Evolutionary conservation across 2,797 vertebrate genomes (phyloP), one percentile per base, ranked within the genome.

Genomic region (Chaetophractus vellerosus): DNA sequence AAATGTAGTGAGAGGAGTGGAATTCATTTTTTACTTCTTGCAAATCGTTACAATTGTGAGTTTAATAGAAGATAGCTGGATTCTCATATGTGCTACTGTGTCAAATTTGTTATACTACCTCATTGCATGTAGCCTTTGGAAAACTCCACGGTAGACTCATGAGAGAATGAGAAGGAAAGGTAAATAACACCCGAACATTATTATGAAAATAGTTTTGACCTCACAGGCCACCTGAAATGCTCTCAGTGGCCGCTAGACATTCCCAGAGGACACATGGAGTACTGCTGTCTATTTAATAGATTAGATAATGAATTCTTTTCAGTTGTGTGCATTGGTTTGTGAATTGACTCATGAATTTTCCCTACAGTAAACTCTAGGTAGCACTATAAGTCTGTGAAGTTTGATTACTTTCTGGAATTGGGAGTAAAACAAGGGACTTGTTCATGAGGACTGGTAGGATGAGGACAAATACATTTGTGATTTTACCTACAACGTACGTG

Each of bases 201-300:
- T 33, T 71, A 45, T 95, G 31, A 93, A 92, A 91, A 89, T 52
- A 86, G 11, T 72, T 91, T 93, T 81, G 68, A 96, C 31, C n/a
- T 78, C 79, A 91, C 9, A 38, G 55, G 52, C 45, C 41, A 81
- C 33, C 38, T 81, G 83, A 75, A 94, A 75, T 41, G 1, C 9
- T 88, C 19, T 93, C 31, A 59, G 15, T 68, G 61, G 38, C 12
- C 61, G 23, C 6, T 31, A 16, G 36, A 41, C 2, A 76, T 71
- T 88, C 36, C 81, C 33, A 57, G 31, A 64, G 61, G 59, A 75
- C 57, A 85, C 38, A 85, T 80, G 38, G 63, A 93, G 9, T 83
- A 91, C 33, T 85, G 24, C 33, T 89, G 63, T 48, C 36, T 55
- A 55, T 55, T 52, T 45, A 64, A 59, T 45, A 85, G 52, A 69